Base-by-base conservation (phyloP, 2,797 vertebrate genomes). In the Danio albolineatus region DNA sequence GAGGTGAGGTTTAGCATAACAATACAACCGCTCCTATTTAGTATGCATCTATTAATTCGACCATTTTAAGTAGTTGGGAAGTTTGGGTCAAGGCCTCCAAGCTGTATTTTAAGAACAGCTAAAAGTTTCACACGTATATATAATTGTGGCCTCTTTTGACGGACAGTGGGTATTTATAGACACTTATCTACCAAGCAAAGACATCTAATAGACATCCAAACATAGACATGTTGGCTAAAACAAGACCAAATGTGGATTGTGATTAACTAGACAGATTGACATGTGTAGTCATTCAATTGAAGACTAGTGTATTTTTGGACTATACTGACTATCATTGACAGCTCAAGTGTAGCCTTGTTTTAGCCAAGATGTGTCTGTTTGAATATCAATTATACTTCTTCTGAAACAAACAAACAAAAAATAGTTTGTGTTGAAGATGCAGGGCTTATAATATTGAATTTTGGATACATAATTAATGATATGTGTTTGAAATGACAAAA, bases 1-100 rank as follows among this genome's bases (percentile, higher is more conserved):
- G 86, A 90, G 88, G 89, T 90, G 89, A 89, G 67, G 87, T 91
- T 94, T 93, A 92, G 92, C 92, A 93, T 93, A 92, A 92, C 89
- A 93, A 93, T 91, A 70, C 81, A 89, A 90, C 87, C 76, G 85
- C 88, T 82, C 85, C 86, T 85, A 84, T 92, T 86, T 91, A 90
- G 87, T 90, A 86, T 89, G 85, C 69, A 85, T 89, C 90, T 86
- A 89, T 90, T 94, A 90, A 92, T 93, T 89, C 85, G 8, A 75
- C 49, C 85, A 90, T 89, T 89, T 91, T 86, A n/a, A 88, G 89
- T 85, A 90, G 91, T 91, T 93, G 89, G 86, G 86, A 92, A 90
- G 87, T 93, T 91, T 91, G 89, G 89, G 91, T 89, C 90, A 92
- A 92, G 89, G 87, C 81, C 88, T 66, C 59, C 82, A 86, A 91